A percentile compares a stretch with the other conserved stretches of the same genome.
phyloP scores from a whole-genome alignment of 2,888 invertebrate genomes.

The Argynnis bischoffii region DNA sequence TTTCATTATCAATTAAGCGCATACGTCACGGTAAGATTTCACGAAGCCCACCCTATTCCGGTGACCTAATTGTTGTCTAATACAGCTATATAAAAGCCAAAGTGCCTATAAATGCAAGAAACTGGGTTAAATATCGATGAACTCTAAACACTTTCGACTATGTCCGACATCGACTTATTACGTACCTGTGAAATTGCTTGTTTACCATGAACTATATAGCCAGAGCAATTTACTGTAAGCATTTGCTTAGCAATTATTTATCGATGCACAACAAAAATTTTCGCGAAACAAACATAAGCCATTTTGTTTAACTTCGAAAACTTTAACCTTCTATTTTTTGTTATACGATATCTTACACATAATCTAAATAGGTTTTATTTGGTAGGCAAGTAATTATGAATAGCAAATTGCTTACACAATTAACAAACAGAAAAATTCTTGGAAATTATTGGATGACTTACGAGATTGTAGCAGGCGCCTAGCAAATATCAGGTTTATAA shows the following conservation, averaged over 20 bases:
- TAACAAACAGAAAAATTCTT: slow-evolving; percentile 7
- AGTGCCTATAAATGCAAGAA: slow-evolving; percentile 76
- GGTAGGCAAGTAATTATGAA: not conserved
- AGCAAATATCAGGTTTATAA: not conserved
- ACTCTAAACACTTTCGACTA: slow-evolving; percentile 60
- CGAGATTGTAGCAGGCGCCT: not conserved
- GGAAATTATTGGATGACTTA: not conserved
- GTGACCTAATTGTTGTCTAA: slow-evolving; percentile 76
- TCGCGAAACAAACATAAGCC: slow-evolving; percentile 17
- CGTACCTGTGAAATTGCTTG: slow-evolving; percentile 49
- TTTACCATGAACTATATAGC: slow-evolving; percentile 45
- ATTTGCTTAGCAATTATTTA: slow-evolving; percentile 33
- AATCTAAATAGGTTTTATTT: not conserved
- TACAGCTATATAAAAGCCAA: slow-evolving; percentile 65
- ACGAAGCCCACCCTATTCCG: slow-evolving; percentile 67
- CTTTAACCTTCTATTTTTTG: not conserved
- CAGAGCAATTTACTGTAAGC: slow-evolving; percentile 35
- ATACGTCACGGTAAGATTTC: slow-evolving; percentile 59
- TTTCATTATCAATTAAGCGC: slow-evolving; percentile 53
- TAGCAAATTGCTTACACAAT: slow-evolving; percentile 11
- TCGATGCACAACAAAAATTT: slow-evolving; percentile 28
- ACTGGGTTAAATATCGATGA: slow-evolving; percentile 78
- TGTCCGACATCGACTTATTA: slow-evolving; percentile 44
- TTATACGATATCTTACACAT: not conserved
- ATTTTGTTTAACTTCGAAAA: slow-evolving; percentile 9